Base-by-base conservation (phyloP, 1,140 invertebrate species). In the Acyrthosiphon pisum region DNA sequence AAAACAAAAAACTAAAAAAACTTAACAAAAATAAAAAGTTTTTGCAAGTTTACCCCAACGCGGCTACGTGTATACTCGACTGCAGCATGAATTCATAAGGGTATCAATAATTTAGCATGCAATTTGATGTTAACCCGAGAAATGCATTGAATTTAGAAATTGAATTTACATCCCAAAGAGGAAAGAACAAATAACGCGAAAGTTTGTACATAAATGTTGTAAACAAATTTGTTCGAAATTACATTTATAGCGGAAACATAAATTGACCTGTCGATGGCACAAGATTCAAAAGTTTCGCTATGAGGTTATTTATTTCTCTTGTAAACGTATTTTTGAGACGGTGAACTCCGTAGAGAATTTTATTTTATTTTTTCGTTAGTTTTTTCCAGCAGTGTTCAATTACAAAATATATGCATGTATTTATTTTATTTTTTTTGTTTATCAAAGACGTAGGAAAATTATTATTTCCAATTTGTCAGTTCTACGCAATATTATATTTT, bases 71-170 rank as follows among this genome's bases (percentile, higher is more conserved):
- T 89, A 89, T 48, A 35, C 6, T 76, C 30, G 30, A n/a, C 60
- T 76, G 14, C n/a, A 50, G 84, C 50, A 89, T 89, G 53, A 89
- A 56, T 56, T 53, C 35, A 53, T 89, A 89, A 56, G 48, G 48
- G 35, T 41, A 89, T 89, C n/a, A 89, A 56, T 89, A 89, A 56
- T 89, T n/a, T 37, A 89, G 14, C 35, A 56, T 26, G 50, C 23
- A 56, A 89, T 89, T 89, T 89, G 35, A 41, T 14, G 88, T 56
- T 37, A 89, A 56, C 50, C n/a, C n/a, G 88, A 56, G 35, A 50
- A 48, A 53, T 26, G 14, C n/a, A 89, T 89, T 89, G 48, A 56
- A 89, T 89, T 89, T 89, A 14, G 48, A 37, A 56, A 89, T 89
- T 89, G 30, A 89, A 89, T 89, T 56, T 89, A 41, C 88, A 56